Conservation (phyloP, 2,888 invertebrate genomes). For the Siphlonurus alternatus region DNA sequence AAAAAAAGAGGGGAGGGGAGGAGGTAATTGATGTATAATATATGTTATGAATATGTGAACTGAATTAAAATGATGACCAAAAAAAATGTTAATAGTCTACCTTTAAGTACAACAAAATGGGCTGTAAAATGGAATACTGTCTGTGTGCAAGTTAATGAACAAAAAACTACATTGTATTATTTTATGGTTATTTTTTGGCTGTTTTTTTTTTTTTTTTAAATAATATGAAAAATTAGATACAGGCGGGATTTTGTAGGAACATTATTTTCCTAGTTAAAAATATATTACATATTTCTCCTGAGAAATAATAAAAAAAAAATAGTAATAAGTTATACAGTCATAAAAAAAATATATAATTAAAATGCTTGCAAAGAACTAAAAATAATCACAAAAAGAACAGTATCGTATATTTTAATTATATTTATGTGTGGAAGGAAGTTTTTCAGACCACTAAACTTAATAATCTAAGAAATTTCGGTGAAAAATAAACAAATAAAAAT, state of each 20-base stretch:
- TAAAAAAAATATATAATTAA: neutral
- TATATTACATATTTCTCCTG: neutral
- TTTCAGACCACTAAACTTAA: too few species aligned
- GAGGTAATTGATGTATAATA: neutral
- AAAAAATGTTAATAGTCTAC: neutral
- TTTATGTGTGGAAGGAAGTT: too few species aligned
- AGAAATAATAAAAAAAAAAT: neutral
- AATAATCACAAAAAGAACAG: neutral
- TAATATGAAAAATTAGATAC: neutral
- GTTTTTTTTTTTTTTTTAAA: too few species aligned
- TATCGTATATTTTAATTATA: too few species aligned
- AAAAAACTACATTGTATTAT: too few species aligned
- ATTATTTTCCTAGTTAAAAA: neutral
- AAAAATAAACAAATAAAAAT: too few species aligned
- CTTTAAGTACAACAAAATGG: neutral
- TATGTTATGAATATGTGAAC: neutral
- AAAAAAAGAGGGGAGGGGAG: neutral
- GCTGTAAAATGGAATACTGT: neutral
- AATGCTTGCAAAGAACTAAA: neutral
- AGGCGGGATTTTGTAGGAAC: neutral
- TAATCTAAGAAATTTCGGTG: too few species aligned
- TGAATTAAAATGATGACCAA: neutral
- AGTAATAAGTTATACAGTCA: neutral
- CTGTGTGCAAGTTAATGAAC: neutral
- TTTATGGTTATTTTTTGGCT: too few species aligned